Base-by-base conservation (phyloP, 92 coral and sea anemone species). In the Bergia puertoricense region DNA sequence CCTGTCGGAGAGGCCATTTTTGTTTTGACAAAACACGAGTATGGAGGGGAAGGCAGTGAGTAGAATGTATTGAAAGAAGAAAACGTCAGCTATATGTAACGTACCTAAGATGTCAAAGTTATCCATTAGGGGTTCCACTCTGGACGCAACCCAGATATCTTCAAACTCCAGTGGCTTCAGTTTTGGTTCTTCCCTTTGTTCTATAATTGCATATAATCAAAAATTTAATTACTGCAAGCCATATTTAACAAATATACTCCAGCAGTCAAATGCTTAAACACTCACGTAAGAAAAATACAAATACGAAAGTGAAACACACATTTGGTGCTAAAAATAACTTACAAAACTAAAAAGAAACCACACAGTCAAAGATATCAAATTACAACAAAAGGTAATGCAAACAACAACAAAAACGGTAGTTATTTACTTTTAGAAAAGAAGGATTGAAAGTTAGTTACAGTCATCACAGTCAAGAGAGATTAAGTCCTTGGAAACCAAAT, bases 131-230 rank as follows among this genome's bases (percentile, higher is more conserved):
- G 99, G 93, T 88, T 97, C 94, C 66, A 97, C 94, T 51, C 88
- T 92, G 0, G 97, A 91, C 30, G 94, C 98, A 65, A 94, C 80
- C 99, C 99, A 97, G 36, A 97, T 91, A 44, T 97, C 98, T 83
- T 97, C 96, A 54, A 93, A 94, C 82, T 88, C 93, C 15, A 97
- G 88, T 48, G 93, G 98, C 42, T 89, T 93, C 42, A 90, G 56
- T 59, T 73, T 81, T 10, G 79, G 74, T 54, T 91, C 93, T 11
- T 77, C 57, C n/a, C 65, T 94, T 90, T 81, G 6, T 80, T 67
- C 88, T 48, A 38, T 78, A 82, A 74, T 39, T 50, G 0, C 15
- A 39, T 42, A 40, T 66, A 16, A 18, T 8, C 18, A n/a, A 68
- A 36, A 42, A 30, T 48, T 51, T 5, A 23, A 50, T 18, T 40